Evolutionary conservation across 2,888 invertebrate genomes (phyloP).

Genomic region (Hypselothyrea guttata): DNA sequence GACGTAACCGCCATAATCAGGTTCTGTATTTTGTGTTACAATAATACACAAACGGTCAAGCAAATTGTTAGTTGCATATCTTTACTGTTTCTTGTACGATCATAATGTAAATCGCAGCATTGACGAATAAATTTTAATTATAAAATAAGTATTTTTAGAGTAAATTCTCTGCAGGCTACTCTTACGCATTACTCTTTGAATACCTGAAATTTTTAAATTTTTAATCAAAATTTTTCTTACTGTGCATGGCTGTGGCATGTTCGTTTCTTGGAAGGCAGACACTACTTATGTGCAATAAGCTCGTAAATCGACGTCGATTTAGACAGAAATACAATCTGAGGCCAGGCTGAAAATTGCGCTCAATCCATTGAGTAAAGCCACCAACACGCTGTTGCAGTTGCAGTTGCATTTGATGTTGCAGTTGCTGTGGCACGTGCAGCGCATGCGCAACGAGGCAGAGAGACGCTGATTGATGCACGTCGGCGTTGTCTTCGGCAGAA

Average conservation of each 20-base stretch:
- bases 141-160: too few species aligned
- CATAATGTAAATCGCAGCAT: too few species aligned
- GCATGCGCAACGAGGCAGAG: constrained; percentile 55
- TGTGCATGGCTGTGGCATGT: constrained; percentile 11
- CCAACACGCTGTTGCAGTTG: constrained; percentile 44
- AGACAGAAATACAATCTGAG: constrained; percentile 66
- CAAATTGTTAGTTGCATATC: too few species aligned
- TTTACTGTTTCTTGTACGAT: too few species aligned
- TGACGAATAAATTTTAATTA: too few species aligned
- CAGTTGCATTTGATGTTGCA: constrained; percentile 19
- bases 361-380: constrained; percentile 69
- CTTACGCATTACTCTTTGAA: too few species aligned
- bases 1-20: too few species aligned
- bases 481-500: constrained; percentile 67
- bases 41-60: too few species aligned
- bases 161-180: too few species aligned
- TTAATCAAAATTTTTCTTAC: too few species aligned
- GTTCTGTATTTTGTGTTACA: too few species aligned
- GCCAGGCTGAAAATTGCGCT: constrained; percentile 44
- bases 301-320: constrained; percentile 74
- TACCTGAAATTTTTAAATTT: too few species aligned
- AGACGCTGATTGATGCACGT: constrained; percentile 71
- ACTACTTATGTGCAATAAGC: constrained; percentile 53
- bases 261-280: constrained; percentile 59
- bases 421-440: constrained; percentile 58